These are phyloP conservation scores for Nesometra sesokonis DNA, from an alignment of 35 echinoderm and acorn worm species.

Conservation along the genomic window DNA sequence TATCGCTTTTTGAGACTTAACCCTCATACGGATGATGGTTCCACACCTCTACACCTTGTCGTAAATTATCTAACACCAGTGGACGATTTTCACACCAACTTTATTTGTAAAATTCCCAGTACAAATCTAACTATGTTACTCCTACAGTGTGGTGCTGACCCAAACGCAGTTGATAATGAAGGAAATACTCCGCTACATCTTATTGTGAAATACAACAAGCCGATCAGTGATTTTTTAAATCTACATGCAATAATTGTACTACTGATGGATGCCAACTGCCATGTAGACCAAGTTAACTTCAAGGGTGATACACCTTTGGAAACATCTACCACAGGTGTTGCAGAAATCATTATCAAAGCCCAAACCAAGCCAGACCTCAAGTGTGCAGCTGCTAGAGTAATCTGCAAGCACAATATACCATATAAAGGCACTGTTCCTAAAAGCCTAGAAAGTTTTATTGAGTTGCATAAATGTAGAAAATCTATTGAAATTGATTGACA, in stretches of 20 bases:
- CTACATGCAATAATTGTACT: conserved; percentile 54
- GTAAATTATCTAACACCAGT: conserved; percentile 62
- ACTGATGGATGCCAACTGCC: conserved; percentile 35
- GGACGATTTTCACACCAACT: conserved; percentile 73
- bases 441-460: conserved; percentile 51
- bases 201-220: conserved; percentile 64
- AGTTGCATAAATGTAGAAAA: conserved; percentile 15
- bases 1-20: conserved; percentile 42
- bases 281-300: conserved; percentile 46
- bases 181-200: conserved; percentile 47
- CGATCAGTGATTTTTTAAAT: conserved; percentile 76
- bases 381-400: conserved; percentile 46
- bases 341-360: conserved; percentile 66
- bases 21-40: conserved; percentile 34
- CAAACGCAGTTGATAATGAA: conserved; percentile 35
- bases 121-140: conserved; percentile 34
- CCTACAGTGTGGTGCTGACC: conserved; percentile 64
- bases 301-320: conserved; percentile 42
- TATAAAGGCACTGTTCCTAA: conserved; percentile 57
- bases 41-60: conserved; percentile 51
- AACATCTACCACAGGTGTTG: conserved; percentile 48
- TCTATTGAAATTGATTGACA: background rate
- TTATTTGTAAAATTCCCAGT: conserved; percentile 57
- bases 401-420: conserved; percentile 43
- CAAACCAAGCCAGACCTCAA: conserved; percentile 38